Conservation (phyloP, 2,797 vertebrate species). For the Thunnus albacares region DNA sequence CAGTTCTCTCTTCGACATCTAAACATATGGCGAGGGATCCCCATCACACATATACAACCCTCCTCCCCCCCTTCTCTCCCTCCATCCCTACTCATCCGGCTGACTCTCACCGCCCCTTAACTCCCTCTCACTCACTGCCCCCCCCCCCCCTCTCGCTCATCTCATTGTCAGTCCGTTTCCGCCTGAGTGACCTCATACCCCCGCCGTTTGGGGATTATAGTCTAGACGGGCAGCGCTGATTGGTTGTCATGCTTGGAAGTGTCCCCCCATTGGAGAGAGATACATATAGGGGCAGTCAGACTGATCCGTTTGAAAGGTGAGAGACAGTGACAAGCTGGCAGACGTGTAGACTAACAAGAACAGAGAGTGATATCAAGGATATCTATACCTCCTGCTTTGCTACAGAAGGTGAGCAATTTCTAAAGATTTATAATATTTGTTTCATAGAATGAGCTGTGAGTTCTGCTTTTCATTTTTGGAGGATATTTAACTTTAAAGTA, state of each 20-base stretch:
- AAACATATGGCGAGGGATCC: slow-evolving; percentile 81
- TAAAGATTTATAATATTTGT: not conserved
- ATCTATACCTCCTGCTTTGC: slow-evolving; percentile 33
- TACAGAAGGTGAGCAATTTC: slow-evolving; percentile 68
- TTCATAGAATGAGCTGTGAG: not conserved
- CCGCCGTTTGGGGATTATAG: slow-evolving; percentile 77
- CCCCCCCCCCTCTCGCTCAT: slow-evolving; percentile 33
- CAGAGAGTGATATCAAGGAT: slow-evolving; percentile 53
- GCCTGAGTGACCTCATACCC: slow-evolving; percentile 69
- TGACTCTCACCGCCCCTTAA: slow-evolving; percentile 76
- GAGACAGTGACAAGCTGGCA: slow-evolving; percentile 60
- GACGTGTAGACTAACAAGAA: slow-evolving; percentile 60
- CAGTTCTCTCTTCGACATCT: slow-evolving; percentile 77
- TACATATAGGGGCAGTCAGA: slow-evolving; percentile 76
- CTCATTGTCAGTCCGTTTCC: slow-evolving; percentile 79
- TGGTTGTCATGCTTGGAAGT: slow-evolving; percentile 66
- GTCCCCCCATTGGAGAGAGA: slow-evolving; percentile 70
- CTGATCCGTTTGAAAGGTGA: slow-evolving; percentile 80
- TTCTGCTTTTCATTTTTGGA: not conserved
- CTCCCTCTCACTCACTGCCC: slow-evolving; percentile 32
- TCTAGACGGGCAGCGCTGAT: slow-evolving; percentile 79
- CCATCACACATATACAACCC: slow-evolving; percentile 2
- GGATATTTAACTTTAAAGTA: not conserved
- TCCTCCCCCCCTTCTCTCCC: slow-evolving; percentile 18
- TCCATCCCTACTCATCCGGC: slow-evolving; percentile 51